These are phyloP conservation scores for Psilanteris sp. DNA, from an alignment of 1,140 invertebrate genomes.

Conservation along the genomic window DNA sequence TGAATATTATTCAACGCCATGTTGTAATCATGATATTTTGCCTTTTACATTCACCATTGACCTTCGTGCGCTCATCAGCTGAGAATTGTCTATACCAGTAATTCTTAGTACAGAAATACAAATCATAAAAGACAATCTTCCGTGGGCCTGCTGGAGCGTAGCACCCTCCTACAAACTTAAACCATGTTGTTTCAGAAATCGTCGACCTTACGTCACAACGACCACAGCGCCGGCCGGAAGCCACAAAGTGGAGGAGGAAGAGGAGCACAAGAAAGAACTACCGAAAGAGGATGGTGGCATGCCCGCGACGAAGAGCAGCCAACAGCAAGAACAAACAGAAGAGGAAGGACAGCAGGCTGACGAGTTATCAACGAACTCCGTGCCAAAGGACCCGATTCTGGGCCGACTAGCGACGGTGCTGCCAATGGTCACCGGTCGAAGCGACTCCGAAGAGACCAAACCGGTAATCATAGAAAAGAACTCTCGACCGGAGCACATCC, in stretches of 20 bases:
- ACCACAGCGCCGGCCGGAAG: constrained; percentile 71
- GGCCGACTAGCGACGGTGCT: constrained; percentile 33
- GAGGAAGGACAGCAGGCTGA: constrained; percentile 34
- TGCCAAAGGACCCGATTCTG: constrained; percentile 63
- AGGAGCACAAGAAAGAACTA: constrained; percentile 29
- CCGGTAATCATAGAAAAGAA: constrained; percentile 51
- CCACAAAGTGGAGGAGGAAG: constrained; percentile 68
- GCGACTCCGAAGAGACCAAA: constrained; percentile 38
- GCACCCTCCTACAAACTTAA: constrained; percentile 5
- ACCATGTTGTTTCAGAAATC: constrained; percentile 67
- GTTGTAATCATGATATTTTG: too few species aligned
- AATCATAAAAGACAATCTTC: constrained; percentile 1
- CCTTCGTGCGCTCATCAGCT: too few species aligned
- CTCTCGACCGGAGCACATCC: constrained; percentile 69
- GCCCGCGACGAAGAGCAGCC: constrained; percentile 12
- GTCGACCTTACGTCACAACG: constrained; percentile 74
- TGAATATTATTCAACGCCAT: too few species aligned
- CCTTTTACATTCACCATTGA: too few species aligned
- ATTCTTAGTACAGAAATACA: too few species aligned
- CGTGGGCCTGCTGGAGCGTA: constrained; percentile 9
- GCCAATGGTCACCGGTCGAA: constrained; percentile 19
- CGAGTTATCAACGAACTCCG: constrained; percentile 28
- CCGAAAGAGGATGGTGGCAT: constrained; percentile 28
- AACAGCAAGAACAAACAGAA: constrained; percentile 30
- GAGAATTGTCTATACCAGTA: too few species aligned